Percentiles rank a stretch among this genome's conserved stretches.
Evolutionary conservation across 2,113 vertebrate species (phyloP).

Genomic region (Actenoides hombroni): DNA sequence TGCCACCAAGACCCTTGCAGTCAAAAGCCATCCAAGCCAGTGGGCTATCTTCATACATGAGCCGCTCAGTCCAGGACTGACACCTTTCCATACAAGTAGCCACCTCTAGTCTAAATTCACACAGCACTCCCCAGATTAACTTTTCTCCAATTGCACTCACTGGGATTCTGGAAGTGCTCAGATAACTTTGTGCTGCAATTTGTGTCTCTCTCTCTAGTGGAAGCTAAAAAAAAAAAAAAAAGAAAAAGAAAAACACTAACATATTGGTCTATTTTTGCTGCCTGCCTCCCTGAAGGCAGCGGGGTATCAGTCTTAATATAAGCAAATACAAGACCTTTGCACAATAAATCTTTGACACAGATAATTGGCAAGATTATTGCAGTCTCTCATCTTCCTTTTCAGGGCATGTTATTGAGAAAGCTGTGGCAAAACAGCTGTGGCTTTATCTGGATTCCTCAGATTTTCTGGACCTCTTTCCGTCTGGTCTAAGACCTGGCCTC

Average conservation of each 20-base stretch:
- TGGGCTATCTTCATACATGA: neutral
- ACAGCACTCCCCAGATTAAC: neutral
- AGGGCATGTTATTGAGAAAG: constrained; percentile 51
- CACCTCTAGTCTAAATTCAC: neutral
- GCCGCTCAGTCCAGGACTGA: neutral
- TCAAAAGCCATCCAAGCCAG: neutral
- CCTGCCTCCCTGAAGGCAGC: neutral
- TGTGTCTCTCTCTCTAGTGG: neutral
- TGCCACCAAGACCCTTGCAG: neutral
- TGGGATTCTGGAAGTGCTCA: neutral
- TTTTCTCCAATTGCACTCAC: neutral
- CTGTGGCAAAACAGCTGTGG: constrained; percentile 38
- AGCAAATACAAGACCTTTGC: constrained; percentile 40
- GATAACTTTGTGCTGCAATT: neutral
- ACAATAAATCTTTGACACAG: constrained; percentile 45
- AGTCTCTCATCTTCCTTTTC: constrained; percentile 60
- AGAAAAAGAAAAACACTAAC: neutral
- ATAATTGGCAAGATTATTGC: constrained; percentile 39
- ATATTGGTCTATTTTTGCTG: constrained; percentile 10
- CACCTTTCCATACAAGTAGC: neutral
- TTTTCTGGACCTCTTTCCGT: constrained; percentile 35
- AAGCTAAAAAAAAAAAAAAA: neutral
- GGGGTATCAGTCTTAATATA: constrained; percentile 22
- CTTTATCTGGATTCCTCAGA: constrained; percentile 61
- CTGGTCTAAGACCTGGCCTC: constrained; percentile 34